Evolutionary conservation across 1,140 invertebrate genomes (phyloP), one percentile per base, ranked within the genome.

Genomic region (Drosophila nebulosa): DNA sequence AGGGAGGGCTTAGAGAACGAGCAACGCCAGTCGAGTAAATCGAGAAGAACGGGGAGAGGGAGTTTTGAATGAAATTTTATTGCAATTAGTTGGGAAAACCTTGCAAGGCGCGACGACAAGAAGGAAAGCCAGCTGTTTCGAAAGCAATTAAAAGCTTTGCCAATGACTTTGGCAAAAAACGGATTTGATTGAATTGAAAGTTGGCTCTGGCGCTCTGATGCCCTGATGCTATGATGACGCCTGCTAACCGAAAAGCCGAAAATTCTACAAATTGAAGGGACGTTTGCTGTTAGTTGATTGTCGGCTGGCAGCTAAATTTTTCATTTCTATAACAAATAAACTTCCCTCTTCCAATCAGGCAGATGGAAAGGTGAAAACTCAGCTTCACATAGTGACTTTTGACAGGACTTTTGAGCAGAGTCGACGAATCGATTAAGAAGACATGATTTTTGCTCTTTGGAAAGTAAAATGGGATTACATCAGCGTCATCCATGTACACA

Each of bases 121-220:
- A 42, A 42, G 39, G 39, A 42, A 42, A 14, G 39, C 39, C 39
- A 46, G 39, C 39, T 46, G 39, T 46, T 46, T 46, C 39, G 39
- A 46, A 46, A 46, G 39, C 39, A 46, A 46, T 46, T 46, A 46
- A 46, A 46, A 46, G 39, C 39, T 46, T 46, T 42, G 39, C 39
- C 39, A 42, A 42, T 42, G 39, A 42, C 39, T 42, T 42, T 46
- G 39, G 16, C 39, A 46, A 46, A 46, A 46, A 46, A 21, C 39
- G 16, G 39, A 46, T 46, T 46, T 46, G 39, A 46, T 46, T 42
- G 39, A 42, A 42, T 42, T 42, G 39, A 42, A 42, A 42, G 39
- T 42, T 42, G 39, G 39, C 39, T 42, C 36, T 39, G 39, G 18
- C 14, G 39, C 39, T 42, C 5, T 16, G 14, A 16, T 14, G 36